Percentiles rank a stretch among this genome's conserved stretches.
Evolutionary conservation across 2,888 invertebrate genomes (phyloP).

Genomic region (Pristionchus mayeri): DNA sequence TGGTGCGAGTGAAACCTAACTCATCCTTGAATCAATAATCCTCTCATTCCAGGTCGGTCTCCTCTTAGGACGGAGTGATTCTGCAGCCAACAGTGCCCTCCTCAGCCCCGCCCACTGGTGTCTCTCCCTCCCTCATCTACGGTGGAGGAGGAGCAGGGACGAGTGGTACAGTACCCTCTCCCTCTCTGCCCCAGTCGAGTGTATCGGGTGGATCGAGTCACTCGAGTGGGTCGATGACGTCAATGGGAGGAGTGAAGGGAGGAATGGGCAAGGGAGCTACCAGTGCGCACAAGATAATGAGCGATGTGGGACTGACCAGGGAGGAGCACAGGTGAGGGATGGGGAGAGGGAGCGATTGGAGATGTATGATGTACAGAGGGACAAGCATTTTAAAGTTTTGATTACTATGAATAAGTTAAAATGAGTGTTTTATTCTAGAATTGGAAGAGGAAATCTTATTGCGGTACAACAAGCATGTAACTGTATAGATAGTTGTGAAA

Average conservation of each 20-base stretch:
- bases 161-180: neutral
- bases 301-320: slow-evolving; percentile 58
- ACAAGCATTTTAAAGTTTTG: too few relatives aligned
- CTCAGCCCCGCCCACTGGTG: slow-evolving; percentile 39
- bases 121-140: neutral
- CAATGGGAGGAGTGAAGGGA: slow-evolving; percentile 12
- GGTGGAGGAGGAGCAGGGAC: neutral
- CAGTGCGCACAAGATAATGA: slow-evolving; percentile 58
- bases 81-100: slow-evolving; percentile 39
- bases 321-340: slow-evolving; percentile 52
- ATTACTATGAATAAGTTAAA: neutral
- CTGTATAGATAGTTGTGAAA: too few relatives aligned
- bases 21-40: neutral
- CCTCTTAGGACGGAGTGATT: slow-evolving; percentile 73
- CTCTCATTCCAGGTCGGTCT: slow-evolving; percentile 62
- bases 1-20: neutral
- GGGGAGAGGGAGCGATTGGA: neutral
- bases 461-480: too few relatives aligned
- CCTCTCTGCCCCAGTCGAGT: too few relatives aligned
- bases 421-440: neutral
- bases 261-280: too few relatives aligned
- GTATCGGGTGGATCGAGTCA: neutral
- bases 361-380: too few relatives aligned
- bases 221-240: slow-evolving; percentile 14
- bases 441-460: too few relatives aligned